Base-by-base conservation (phyloP, 1,140 invertebrate species). In the Lordiphosa stackelbergi region DNA sequence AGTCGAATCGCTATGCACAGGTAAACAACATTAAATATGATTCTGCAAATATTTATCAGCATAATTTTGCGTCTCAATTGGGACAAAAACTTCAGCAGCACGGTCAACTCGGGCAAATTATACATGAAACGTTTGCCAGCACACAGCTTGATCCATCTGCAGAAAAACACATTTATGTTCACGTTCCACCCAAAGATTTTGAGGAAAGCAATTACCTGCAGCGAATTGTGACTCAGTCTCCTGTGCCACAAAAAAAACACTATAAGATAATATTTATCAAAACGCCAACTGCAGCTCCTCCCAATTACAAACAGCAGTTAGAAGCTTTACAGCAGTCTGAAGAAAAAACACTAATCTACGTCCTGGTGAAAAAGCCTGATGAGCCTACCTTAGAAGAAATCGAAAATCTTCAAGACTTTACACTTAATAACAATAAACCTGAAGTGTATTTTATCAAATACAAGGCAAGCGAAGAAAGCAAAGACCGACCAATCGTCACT, bases 201-300 rank as follows among this genome's bases (percentile, higher is more conserved):
- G 84, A 85, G 13, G 57, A 54, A 45, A 62, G 35, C 35, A 51
- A 9, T 11, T 34, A 46, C 11, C 22, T 24, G 9, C 28, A 41
- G 8, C 41, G 9, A 28, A 19, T 19, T 11, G 43, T 13, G 9
- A 12, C 13, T 13, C 24, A 6, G 11, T 19, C 13, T 12, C 55
- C 49, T 37, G 11, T 60, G 0, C 49, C 49, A 13, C 12, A 38
- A n/a, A 89, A 90, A 10, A 94, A 94, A 69, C 93, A 95, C 87
- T 94, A 94, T 89, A 94, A 94, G 85, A 95, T 95, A 71, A 94
- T 95, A 84, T 94, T 94, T 91, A 94, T 95, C 87, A 94, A 94
- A 89, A 93, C 93, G 24, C 93, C 93, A 36, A 91, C 92, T 45
- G 89, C 91, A 70, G 91, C 92, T 59, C 90, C 92, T 36, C 92